These are phyloP conservation scores for Miniopterus natalensis DNA, from an alignment of 2,113 vertebrate genomes.

Conservation along the genomic window DNA sequence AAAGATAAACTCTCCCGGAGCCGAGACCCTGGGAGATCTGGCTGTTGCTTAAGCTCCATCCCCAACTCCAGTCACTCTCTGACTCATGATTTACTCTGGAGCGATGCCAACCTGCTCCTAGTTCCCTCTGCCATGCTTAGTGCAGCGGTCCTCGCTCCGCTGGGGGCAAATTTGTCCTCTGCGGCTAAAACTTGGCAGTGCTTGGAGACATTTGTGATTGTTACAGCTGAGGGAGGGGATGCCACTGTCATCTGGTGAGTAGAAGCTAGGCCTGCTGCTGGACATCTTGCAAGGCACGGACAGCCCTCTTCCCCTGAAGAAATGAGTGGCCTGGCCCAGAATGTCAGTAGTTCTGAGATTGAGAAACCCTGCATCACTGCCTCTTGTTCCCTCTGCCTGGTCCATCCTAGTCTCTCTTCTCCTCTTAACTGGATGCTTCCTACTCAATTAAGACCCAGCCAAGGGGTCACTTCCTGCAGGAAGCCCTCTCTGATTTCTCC, in stretches of 20 bases:
- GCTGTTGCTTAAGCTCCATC: not conserved
- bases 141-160: not conserved
- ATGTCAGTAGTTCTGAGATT: not conserved
- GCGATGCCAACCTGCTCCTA: not conserved
- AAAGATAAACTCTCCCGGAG: not conserved
- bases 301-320: not conserved
- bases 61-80: too few species aligned
- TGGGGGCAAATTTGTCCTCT: accelerated
- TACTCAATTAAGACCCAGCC: not conserved
- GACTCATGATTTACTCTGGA: not conserved
- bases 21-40: not conserved
- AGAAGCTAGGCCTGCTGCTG: not conserved
- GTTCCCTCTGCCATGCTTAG: not conserved
- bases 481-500: not conserved
- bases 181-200: not conserved
- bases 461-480: not conserved
- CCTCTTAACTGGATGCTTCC: not conserved
- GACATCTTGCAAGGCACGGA: not conserved
- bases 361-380: not conserved
- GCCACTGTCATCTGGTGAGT: not conserved
- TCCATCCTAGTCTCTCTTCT: not conserved
- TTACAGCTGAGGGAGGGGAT: not conserved
- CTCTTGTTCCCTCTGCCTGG: not conserved
- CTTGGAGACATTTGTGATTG: not conserved
- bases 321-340: not conserved